Conservation (phyloP, 2,113 vertebrate species). For the Actenoides hombroni region DNA sequence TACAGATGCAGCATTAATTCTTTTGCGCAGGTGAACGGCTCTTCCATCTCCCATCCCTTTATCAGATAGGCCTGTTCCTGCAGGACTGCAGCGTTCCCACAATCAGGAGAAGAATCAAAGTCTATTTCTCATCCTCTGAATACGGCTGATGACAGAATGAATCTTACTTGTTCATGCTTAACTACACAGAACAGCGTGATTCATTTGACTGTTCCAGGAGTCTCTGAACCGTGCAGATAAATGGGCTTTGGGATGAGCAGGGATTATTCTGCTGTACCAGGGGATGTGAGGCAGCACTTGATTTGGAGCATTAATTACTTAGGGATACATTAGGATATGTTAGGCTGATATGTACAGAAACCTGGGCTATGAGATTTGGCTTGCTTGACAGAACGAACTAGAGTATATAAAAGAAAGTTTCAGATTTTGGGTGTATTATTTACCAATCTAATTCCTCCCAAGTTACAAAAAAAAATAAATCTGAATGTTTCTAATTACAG, state of each 20-base stretch:
- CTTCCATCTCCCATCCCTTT: neutral
- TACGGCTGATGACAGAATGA: conserved; percentile 8
- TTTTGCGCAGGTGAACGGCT: conserved; percentile 8
- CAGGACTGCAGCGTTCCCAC: neutral
- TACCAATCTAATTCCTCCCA: neutral
- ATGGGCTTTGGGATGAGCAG: neutral
- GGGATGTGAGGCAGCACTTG: neutral
- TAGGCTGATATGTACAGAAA: neutral
- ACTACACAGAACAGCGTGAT: fast-evolving
- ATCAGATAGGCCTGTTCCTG: conserved; percentile 13
- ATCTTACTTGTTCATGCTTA: neutral
- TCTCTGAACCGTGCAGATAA: neutral
- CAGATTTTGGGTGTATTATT: neutral
- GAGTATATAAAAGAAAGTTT: neutral
- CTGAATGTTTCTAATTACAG: neutral
- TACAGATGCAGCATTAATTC: neutral
- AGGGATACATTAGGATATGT: neutral
- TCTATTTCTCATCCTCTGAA: conserved; percentile 23
- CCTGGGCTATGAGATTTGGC: neutral
- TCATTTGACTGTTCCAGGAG: neutral
- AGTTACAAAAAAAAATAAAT: neutral
- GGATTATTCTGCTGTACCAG: neutral
- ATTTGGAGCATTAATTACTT: neutral
- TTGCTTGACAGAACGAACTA: fast-evolving
- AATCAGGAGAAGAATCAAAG: conserved; percentile 9